Conservation (phyloP, 2,888 invertebrate genomes). For the Carcina quercana region DNA sequence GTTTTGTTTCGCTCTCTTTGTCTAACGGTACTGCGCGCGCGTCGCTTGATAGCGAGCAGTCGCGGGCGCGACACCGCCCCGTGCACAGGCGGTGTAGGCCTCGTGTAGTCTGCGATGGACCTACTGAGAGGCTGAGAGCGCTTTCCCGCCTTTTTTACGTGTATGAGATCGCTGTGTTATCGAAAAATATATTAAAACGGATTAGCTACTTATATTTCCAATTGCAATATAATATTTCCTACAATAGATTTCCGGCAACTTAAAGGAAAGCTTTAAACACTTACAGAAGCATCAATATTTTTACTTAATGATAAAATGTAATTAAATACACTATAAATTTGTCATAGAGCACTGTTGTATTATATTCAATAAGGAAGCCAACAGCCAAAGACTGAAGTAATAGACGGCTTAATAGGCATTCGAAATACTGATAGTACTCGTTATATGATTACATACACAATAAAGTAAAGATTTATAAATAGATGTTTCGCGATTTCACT, state of each 20-base stretch:
- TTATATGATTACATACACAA: too few species aligned
- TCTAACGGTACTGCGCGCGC: constrained; percentile 60
- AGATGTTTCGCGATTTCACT: too few species aligned
- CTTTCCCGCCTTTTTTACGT: constrained; percentile 44
- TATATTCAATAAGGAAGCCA: too few species aligned
- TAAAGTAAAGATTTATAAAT: too few species aligned
- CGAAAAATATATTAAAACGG: neutral
- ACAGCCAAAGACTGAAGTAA: too few species aligned
- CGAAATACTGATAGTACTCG: too few species aligned
- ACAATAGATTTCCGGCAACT: constrained; percentile 2
- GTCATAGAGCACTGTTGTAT: too few species aligned
- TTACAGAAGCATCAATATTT: too few species aligned
- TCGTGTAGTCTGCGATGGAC: constrained; percentile 9
- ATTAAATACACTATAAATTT: too few species aligned
- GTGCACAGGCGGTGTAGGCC: constrained; percentile 26
- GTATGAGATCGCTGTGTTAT: constrained; percentile 32
- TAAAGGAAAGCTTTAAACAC: constrained; percentile 1
- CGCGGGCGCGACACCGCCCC: constrained; percentile 58
- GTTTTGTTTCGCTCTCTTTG: constrained; percentile 43
- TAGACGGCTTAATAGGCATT: too few species aligned
- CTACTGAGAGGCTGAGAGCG: too few species aligned
- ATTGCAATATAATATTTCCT: constrained; percentile 1
- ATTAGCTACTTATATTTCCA: neutral
- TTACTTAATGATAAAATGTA: too few species aligned
- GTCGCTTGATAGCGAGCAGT: constrained; percentile 58